Percentiles rank a stretch among this genome's conserved stretches.
phyloP scores from a whole-genome alignment of 2,888 invertebrate species.

The Drosophila mimetica region DNA sequence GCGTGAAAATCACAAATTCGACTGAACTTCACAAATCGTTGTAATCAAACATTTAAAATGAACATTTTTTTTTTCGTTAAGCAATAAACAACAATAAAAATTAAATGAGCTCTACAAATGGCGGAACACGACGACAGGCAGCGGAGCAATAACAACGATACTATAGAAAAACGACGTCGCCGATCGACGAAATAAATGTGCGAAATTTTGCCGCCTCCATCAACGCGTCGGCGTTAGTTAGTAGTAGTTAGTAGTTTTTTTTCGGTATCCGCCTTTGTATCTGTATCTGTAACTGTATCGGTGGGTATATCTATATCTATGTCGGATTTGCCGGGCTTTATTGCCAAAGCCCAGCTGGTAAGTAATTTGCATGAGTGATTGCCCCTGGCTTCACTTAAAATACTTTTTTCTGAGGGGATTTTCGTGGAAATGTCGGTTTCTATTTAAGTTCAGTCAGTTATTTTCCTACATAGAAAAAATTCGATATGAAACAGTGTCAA shows the following conservation, averaged over 20 bases:
- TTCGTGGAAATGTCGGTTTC: slow-evolving; percentile 9
- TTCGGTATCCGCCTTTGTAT: slow-evolving; percentile 29
- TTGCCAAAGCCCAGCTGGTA: slow-evolving; percentile 36
- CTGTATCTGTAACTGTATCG: not conserved
- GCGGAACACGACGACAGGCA: slow-evolving; percentile 65
- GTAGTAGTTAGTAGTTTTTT: slow-evolving; percentile 34
- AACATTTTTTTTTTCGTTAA: slow-evolving; percentile 65
- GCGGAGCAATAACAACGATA: slow-evolving; percentile 27
- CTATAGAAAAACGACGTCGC: slow-evolving; percentile 31
- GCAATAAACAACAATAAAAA: slow-evolving; percentile 78
- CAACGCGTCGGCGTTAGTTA: slow-evolving; percentile 43
- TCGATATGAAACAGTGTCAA: no score
- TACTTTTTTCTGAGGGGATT: slow-evolving; percentile 15
- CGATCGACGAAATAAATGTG: slow-evolving; percentile 51
- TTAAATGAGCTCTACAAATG: slow-evolving; percentile 76
- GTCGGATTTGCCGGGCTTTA: slow-evolving; percentile 31
- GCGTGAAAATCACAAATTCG: slow-evolving; percentile 78
- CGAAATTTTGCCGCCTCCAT: slow-evolving; percentile 68
- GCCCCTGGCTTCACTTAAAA: slow-evolving; percentile 16
- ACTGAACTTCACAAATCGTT: slow-evolving; percentile 81
- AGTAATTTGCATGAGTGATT: slow-evolving; percentile 29
- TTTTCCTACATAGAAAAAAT: no score
- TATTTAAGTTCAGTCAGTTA: not conserved
- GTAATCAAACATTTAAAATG: slow-evolving; percentile 82
- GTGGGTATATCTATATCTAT: slow-evolving; percentile 10